A percentile compares a stretch with the other conserved stretches of the same genome.
Conservation (phyloP, 2,797 vertebrate species). For the Helarctos malayanus region DNA sequence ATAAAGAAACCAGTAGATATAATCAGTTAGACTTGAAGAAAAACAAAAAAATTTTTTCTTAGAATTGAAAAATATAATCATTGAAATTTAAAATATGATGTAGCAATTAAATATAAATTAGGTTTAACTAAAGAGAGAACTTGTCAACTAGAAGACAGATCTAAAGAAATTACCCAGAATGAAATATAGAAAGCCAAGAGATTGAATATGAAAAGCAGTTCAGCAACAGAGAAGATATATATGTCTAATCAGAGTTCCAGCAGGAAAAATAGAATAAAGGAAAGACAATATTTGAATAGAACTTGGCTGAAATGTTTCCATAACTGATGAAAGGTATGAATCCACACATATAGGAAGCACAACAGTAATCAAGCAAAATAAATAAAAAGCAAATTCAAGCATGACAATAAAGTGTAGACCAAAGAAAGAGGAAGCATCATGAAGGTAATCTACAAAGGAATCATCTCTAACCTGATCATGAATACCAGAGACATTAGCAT, state of each 20-base stretch:
- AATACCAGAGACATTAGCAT: not conserved
- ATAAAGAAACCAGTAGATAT: not conserved
- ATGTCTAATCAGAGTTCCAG: not conserved
- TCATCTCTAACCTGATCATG: not conserved
- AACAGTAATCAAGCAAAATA: not conserved
- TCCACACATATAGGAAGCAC: not conserved
- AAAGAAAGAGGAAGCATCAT: not conserved
- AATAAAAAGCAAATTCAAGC: not conserved
- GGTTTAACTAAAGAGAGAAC: not conserved
- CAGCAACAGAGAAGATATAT: not conserved
- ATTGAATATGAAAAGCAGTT: not conserved
- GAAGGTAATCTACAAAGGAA: not conserved
- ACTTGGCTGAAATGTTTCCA: not conserved
- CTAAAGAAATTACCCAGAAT: slow-evolving; percentile 18
- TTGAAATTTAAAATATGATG: not conserved
- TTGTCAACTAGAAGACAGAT: not conserved
- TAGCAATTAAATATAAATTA: slow-evolving; percentile 20
- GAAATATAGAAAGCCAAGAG: not conserved
- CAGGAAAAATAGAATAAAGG: not conserved
- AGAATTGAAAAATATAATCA: not conserved
- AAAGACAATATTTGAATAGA: slow-evolving; percentile 13
- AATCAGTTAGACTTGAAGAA: not conserved
- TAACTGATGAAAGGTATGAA: not conserved
- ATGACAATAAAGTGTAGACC: not conserved
- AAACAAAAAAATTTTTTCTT: not conserved